Conservation (phyloP, 2,888 invertebrate species). For the Dolichomitus sp. region DNA sequence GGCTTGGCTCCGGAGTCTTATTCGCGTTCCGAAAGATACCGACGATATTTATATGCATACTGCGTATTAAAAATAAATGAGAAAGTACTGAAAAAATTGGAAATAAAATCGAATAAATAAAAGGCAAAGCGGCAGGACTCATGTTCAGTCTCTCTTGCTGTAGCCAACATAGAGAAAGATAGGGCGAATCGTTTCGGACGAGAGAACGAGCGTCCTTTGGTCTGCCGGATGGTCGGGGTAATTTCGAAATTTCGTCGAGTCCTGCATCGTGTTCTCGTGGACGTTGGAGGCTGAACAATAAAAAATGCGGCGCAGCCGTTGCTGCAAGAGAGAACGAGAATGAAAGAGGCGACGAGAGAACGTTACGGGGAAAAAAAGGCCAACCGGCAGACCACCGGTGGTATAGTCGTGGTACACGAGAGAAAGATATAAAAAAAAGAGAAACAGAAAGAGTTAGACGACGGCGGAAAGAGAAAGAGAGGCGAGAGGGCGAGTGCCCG, state of each 20-base stretch:
- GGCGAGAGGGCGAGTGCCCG: conserved; percentile 58
- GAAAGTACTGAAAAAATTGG: background rate
- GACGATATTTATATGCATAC: conserved; percentile 61
- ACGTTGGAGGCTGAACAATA: conserved; percentile 45
- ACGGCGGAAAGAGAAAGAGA: conserved; percentile 20
- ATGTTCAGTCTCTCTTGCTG: conserved; percentile 39
- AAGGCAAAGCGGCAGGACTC: conserved; percentile 34
- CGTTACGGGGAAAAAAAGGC: conserved; percentile 67
- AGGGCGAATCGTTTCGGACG: conserved; percentile 35
- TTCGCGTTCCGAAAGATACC: conserved; percentile 42
- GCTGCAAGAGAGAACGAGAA: conserved; percentile 50
- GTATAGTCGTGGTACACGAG: conserved; percentile 40
- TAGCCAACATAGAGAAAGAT: conserved; percentile 20
- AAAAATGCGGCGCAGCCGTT: conserved; percentile 40
- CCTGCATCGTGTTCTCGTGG: conserved; percentile 45
- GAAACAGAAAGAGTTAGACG: conserved; percentile 42
- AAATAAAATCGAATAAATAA: conserved; percentile 52
- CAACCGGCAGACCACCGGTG: conserved; percentile 42
- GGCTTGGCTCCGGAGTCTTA: conserved; percentile 56
- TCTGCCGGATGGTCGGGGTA: conserved; percentile 69
- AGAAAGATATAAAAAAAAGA: conserved; percentile 54
- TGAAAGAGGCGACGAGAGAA: conserved; percentile 62
- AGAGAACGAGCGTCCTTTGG: conserved; percentile 48
- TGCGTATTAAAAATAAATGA: conserved; percentile 36
- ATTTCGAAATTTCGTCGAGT: conserved; percentile 69